Base-by-base conservation (phyloP, 2,797 vertebrate genomes). In the Lutjanus argentimaculatus region DNA sequence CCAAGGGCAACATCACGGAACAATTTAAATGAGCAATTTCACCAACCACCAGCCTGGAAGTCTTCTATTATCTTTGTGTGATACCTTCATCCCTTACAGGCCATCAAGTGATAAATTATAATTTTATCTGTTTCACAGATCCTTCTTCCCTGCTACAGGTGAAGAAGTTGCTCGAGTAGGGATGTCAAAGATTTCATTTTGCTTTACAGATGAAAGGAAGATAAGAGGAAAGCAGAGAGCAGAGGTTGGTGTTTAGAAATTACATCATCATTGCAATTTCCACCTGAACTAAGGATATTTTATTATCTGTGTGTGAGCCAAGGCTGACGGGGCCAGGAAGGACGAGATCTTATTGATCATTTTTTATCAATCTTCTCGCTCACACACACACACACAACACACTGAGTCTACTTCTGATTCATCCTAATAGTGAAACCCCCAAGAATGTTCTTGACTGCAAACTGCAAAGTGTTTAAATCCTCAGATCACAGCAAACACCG, bases 241-340 rank as follows among this genome's bases (percentile, higher is more conserved):
- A 4, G 30, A 64, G 58, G 62, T 51, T 3, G 0, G 42, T 45
- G 43, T 77, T 85, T 80, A 69, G 30, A 67, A 77, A 77, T 77
- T 30, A 85, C 79, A 86, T 81, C 79, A 80, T 74, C 12, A 40
- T 65, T 72, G 75, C 80, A 40, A 72, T 77, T 75, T 82, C 72
- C 77, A 72, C 53, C 72, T 67, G 64, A 71, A 71, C 55, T 55
- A 11, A 67, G 10, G 65, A 81, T 66, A 36, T 36, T 36, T 36
- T 21, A 67, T 42, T 15, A 77, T 66, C 30, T 67, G 55, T 57
- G 64, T 52, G 17, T 57, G 48, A 72, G n/a, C 51, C 9, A 16
- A 40, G 7, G 10, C 43, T 40, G 77, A 77, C 25, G 21, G 77
- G 77, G 12, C n/a, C 46, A 2, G n/a, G 69, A 57, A 73, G 56